Conservation (phyloP, 2,113 vertebrate genomes). For the Neotoma lepida region DNA sequence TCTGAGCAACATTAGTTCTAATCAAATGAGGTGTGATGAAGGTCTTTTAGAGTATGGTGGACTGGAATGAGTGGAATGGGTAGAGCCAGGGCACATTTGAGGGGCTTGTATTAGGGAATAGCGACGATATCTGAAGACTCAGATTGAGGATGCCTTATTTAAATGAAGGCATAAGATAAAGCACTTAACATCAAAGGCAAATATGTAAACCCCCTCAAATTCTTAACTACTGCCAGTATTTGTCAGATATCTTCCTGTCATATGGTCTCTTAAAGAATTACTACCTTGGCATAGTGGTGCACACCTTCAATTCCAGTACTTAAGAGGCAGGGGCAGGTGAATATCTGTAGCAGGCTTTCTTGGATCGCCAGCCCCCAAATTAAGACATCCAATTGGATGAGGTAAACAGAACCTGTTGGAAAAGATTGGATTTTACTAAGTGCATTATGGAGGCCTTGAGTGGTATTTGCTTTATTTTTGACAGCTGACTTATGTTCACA, state of each 20-base stretch:
- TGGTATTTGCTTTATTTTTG: neutral
- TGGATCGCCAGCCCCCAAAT: neutral
- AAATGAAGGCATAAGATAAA: neutral
- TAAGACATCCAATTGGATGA: neutral
- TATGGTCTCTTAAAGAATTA: neutral
- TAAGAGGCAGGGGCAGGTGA: neutral
- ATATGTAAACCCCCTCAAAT: neutral
- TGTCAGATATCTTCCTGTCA: neutral
- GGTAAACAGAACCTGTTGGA: neutral
- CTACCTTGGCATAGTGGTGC: neutral
- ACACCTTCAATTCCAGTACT: neutral
- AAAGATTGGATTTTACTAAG: neutral
- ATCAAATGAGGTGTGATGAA: neutral
- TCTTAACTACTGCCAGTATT: neutral
- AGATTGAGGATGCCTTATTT: neutral
- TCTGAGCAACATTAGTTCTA: neutral
- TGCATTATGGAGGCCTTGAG: neutral
- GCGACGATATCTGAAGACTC: neutral
- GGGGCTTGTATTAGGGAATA: neutral
- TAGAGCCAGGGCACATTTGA: neutral
- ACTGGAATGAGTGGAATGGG: neutral
- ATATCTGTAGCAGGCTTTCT: neutral
- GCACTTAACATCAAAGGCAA: neutral
- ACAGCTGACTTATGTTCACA: neutral
- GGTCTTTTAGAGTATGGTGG: neutral